Conservation (phyloP, 2,888 invertebrate species). For the Eilema depressum region DNA sequence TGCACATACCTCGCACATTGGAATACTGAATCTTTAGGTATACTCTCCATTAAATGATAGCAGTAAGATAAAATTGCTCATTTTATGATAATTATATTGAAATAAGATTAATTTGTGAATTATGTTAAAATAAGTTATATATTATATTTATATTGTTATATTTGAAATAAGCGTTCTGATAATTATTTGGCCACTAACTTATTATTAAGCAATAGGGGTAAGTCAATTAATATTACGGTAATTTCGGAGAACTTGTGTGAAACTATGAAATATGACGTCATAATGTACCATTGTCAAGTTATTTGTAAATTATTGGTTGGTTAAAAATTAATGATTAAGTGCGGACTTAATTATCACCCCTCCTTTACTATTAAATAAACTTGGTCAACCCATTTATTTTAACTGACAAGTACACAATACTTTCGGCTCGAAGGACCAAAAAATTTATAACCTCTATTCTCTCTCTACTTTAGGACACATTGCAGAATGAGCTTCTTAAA, state of each 20-base stretch:
- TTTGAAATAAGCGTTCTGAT: neutral
- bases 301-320: neutral
- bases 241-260: neutral
- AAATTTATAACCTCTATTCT: neutral
- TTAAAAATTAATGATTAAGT: no score
- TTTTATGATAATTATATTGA: neutral
- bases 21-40: neutral
- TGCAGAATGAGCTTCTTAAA: no score
- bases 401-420: neutral
- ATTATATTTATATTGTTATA: neutral
- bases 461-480: no score
- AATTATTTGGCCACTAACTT: no score
- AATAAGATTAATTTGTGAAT: constrained; percentile 1
- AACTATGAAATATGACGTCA: constrained; percentile 1
- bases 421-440: neutral
- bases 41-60: neutral
- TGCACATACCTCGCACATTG: neutral
- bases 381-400: no score
- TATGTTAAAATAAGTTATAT: neutral
- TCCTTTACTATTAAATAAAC: neutral
- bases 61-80: neutral
- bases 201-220: no score
- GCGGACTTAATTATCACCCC: no score
- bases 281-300: neutral
- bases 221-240: neutral